Evolutionary conservation across 1,140 invertebrate genomes (phyloP).

Genomic region (Hesperophylax magnus): DNA sequence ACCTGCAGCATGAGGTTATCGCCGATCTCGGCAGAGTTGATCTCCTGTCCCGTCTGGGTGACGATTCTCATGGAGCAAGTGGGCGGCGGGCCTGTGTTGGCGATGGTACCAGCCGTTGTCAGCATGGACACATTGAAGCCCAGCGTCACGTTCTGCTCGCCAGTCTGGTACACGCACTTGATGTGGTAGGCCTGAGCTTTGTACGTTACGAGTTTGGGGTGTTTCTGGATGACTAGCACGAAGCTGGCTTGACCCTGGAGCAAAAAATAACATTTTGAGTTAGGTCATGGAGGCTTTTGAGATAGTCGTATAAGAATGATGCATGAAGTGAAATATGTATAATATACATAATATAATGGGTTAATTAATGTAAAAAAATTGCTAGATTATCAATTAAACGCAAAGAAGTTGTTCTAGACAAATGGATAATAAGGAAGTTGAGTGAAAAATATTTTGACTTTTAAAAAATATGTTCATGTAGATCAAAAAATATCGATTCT

Average conservation of each 20-base stretch:
- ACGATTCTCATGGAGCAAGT: slow-evolving; percentile 94
- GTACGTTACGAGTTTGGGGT: slow-evolving; percentile 95
- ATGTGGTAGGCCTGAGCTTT: slow-evolving; percentile 96
- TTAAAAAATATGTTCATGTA: too few relatives aligned
- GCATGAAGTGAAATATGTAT: too few relatives aligned
- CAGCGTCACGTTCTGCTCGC: slow-evolving; percentile 92
- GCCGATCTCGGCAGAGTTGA: slow-evolving; percentile 92
- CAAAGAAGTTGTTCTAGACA: too few relatives aligned
- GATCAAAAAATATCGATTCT: too few relatives aligned
- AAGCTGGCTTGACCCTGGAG: slow-evolving; percentile 90
- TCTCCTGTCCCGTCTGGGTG: slow-evolving; percentile 87
- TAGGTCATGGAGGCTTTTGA: too few relatives aligned
- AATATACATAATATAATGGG: too few relatives aligned
- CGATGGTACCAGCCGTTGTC: slow-evolving; percentile 94
- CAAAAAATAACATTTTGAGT: slow-evolving; percentile 41
- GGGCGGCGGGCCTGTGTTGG: slow-evolving; percentile 94
- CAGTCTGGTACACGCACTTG: slow-evolving; percentile 94
- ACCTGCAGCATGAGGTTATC: slow-evolving; percentile 93
- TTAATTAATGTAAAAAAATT: too few relatives aligned
- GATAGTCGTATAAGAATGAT: too few relatives aligned
- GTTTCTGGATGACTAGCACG: slow-evolving; percentile 94
- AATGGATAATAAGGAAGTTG: too few relatives aligned
- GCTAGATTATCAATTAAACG: too few relatives aligned
- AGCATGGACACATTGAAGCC: slow-evolving; percentile 97
- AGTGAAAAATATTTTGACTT: too few relatives aligned